Evolutionary conservation across 37 sponge, comb jelly and placozoan genomes (phyloP), one percentile per base, ranked within the genome.

Genomic region (Chondrilla cf. caribensis): DNA sequence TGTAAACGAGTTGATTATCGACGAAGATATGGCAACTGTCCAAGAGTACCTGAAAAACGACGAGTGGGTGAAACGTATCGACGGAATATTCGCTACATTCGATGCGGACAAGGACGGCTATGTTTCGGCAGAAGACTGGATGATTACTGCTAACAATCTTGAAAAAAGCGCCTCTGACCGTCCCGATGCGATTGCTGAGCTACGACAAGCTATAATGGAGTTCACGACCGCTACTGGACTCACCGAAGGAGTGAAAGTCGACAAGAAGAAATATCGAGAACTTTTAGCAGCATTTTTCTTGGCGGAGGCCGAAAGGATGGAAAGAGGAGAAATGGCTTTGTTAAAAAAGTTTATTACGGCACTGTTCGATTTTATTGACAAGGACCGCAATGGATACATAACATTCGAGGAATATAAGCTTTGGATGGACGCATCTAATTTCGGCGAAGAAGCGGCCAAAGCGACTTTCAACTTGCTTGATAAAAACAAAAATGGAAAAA

Each of bases 291-390:
- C 38, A 31, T 22, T 72, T 7, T 33, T 38, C 7, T 5, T 72
- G 28, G 73, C 73, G 21, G 73, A 72, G 38, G 6, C 14, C 22
- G 73, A 33, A 14, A 72, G 73, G 73, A 72, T 31, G 31, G 73
- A 35, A 8, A 72, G 42, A 31, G 73, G 73, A 35, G 73, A 72
- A 72, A 19, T 31, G 28, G 4, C 73, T 4, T 38, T 72, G 6
- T 14, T 38, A 14, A 6, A 38, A 7, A 40, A 72, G 41, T 4
- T 38, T 5, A 31, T 9, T 17, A 31, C 9, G 3, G 73, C 73
- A 6, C 28, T 9, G 38, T 38, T 21, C 73, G 73, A 72, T 19
- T 33, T 35, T 4, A 38, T 72, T 5, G 73, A 72, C 42, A 28
- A 7, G 9, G 28, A 72, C 39, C 33, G 28, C 7, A 38, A 72